These are phyloP conservation scores for Manis javanica DNA, from an alignment of 2,797 vertebrate genomes.

Conservation along the genomic window DNA sequence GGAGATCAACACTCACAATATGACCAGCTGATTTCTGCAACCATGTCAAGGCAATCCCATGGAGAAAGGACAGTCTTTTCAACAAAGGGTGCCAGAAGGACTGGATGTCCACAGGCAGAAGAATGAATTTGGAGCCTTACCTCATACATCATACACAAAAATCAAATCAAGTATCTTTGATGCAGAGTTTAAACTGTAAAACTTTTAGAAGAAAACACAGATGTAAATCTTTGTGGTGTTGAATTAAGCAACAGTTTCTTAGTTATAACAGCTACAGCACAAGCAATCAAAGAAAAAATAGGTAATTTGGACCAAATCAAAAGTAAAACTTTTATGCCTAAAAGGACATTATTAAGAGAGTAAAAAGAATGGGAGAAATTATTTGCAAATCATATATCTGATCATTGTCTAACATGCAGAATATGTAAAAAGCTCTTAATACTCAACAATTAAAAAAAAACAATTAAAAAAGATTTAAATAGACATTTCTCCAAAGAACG, in stretches of 20 bases:
- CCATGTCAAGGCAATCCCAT: neutral
- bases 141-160: neutral
- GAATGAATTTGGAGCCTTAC: neutral
- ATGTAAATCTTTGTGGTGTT: neutral
- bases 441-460: neutral
- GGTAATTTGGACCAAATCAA: neutral
- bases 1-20: neutral
- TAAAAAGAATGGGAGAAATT: neutral
- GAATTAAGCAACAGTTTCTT: neutral
- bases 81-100: neutral
- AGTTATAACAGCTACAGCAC: neutral
- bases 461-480: neutral
- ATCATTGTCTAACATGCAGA: neutral
- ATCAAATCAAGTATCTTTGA: neutral
- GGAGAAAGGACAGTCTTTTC: neutral
- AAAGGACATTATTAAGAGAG: neutral
- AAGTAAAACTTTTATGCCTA: neutral
- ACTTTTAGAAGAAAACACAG: neutral
- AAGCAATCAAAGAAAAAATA: neutral
- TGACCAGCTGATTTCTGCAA: neutral
- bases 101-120: neutral
- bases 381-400: neutral
- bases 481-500: neutral
- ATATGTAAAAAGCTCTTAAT: neutral
- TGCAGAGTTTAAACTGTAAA: neutral